phyloP scores from a whole-genome alignment of 1,140 invertebrate species.

The Drosophila pachea region DNA sequence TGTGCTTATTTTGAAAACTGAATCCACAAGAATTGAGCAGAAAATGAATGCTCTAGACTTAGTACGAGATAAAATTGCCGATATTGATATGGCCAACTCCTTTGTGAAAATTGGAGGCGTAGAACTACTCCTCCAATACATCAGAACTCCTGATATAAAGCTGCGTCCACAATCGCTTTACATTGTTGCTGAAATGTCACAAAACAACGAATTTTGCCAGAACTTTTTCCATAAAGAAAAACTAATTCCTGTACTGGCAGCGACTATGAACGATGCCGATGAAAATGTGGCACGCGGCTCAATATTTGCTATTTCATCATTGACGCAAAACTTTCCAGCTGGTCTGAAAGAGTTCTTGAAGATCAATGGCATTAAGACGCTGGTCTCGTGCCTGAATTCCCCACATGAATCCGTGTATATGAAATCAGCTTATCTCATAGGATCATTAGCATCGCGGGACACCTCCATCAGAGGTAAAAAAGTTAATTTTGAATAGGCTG shows the following conservation, averaged over 20 bases:
- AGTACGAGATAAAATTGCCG: constrained; percentile 59
- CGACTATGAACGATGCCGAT: constrained; percentile 46
- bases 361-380: constrained; percentile 37
- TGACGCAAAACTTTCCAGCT: constrained; percentile 54
- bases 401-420: constrained; percentile 43
- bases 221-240: constrained; percentile 48
- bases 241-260: constrained; percentile 32
- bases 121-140: constrained; percentile 23
- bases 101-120: constrained; percentile 56
- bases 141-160: constrained; percentile 23
- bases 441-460: constrained; percentile 39
- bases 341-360: constrained; percentile 47
- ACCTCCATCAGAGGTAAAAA: constrained; percentile 38
- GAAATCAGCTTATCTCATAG: constrained; percentile 60
- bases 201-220: constrained; percentile 60
- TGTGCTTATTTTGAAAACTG: constrained; percentile 30
- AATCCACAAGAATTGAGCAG: constrained; percentile 31
- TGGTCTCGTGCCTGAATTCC: constrained; percentile 43
- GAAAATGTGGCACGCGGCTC: constrained; percentile 46
- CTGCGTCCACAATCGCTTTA: constrained; percentile 36
- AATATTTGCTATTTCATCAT: constrained; percentile 57
- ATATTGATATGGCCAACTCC: constrained; percentile 55
- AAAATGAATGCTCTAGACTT: constrained; percentile 46
- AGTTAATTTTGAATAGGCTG: too few relatives aligned
- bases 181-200: constrained; percentile 59